A percentile compares a stretch with the other conserved stretches of the same genome.
phyloP scores from a whole-genome alignment of 2,113 vertebrate genomes.

The Callopanchax toddi region DNA sequence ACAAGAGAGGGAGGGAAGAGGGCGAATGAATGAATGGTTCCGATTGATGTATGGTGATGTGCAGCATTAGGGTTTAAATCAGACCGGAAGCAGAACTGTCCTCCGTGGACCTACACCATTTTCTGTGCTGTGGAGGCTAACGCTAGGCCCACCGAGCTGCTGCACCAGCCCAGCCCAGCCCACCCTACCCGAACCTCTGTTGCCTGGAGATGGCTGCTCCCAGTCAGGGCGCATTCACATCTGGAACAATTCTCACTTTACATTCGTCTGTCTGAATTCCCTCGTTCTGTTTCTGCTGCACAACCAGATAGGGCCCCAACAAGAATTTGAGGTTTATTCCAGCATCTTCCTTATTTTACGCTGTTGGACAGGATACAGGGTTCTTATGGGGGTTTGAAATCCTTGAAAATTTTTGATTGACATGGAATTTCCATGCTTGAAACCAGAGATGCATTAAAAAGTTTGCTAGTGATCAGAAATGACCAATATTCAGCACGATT shows the following conservation, averaged over 20 bases:
- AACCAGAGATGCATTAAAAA: too few species aligned
- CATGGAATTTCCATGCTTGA: too few species aligned
- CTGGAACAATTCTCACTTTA: conserved; percentile 27
- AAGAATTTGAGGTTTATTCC: too few species aligned
- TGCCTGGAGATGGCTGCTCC: conserved; percentile 37
- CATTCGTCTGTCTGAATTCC: background rate
- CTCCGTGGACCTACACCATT: conserved; percentile 51
- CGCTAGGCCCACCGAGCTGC: conserved; percentile 49
- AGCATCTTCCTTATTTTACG: too few species aligned
- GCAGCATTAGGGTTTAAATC: conserved; percentile 3
- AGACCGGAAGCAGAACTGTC: conserved; percentile 32
- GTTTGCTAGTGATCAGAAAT: too few species aligned
- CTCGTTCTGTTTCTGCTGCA: background rate
- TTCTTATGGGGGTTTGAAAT: too few species aligned
- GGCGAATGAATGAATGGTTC: conserved; percentile 23
- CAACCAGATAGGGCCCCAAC: too few species aligned
- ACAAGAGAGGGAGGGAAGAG: background rate
- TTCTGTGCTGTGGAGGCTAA: conserved; percentile 54
- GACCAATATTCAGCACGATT: too few species aligned
- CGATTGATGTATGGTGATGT: conserved; percentile 2
- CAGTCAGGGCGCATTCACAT: conserved; percentile 16
- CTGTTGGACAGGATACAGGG: too few species aligned
- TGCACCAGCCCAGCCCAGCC: conserved; percentile 49
- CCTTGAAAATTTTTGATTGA: too few species aligned
- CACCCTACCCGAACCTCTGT: background rate